These are phyloP conservation scores for Bombus soroeensis DNA, from an alignment of 1,140 invertebrate genomes.

Conservation along the genomic window DNA sequence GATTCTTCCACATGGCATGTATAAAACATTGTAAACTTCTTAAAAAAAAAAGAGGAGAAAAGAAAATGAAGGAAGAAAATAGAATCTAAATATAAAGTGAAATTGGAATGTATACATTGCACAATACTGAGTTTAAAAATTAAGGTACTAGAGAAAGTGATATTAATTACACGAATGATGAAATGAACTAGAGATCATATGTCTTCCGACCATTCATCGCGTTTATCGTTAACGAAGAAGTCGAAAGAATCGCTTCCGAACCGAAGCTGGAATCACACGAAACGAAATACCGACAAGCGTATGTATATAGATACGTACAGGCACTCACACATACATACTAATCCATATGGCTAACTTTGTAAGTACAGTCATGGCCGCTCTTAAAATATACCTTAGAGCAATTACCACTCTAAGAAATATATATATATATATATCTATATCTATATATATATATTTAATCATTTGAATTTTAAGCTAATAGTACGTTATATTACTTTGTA, in stretches of 20 bases:
- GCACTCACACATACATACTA: constrained; percentile 81
- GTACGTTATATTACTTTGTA: constrained; percentile 81
- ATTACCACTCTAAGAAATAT: constrained; percentile 77
- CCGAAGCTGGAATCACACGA: constrained; percentile 60
- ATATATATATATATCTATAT: constrained; percentile 46
- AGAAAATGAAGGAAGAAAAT: background rate
- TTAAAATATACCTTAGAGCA: constrained; percentile 77
- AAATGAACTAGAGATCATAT: constrained; percentile 76
- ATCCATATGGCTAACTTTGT: constrained; percentile 80
- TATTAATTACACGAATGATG: constrained; percentile 63
- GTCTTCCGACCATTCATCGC: constrained; percentile 29
- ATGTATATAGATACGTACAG: constrained; percentile 72
- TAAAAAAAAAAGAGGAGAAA: background rate
- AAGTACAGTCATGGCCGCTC: constrained; percentile 82
- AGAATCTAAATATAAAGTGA: constrained; percentile 57
- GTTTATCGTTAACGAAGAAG: background rate
- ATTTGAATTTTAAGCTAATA: constrained; percentile 74
- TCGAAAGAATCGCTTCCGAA: constrained; percentile 36
- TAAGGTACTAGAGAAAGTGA: constrained; percentile 56
- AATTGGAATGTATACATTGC: constrained; percentile 81
- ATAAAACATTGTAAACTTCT: constrained; percentile 63
- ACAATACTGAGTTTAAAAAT: constrained; percentile 76
- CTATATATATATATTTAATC: constrained; percentile 44
- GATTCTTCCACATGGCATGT: constrained; percentile 66
- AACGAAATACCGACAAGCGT: constrained; percentile 62